phyloP scores from a whole-genome alignment of 2,113 vertebrate genomes.

The Passer domesticus region DNA sequence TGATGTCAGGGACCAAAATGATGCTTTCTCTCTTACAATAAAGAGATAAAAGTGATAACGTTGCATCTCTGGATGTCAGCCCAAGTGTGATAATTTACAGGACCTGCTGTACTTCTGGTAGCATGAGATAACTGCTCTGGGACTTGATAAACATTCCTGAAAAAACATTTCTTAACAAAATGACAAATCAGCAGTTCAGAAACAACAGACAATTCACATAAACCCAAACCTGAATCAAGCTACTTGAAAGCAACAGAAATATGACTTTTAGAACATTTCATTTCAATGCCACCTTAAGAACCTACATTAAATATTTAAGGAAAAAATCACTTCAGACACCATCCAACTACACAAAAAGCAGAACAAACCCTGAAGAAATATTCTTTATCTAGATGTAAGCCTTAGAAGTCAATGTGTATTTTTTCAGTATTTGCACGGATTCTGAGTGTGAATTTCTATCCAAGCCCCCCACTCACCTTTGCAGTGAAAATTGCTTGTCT shows the following conservation, averaged over 20 bases:
- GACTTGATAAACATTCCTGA: background rate
- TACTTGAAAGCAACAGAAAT: background rate
- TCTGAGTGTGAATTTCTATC: background rate
- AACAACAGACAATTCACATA: background rate
- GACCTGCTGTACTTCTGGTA: background rate
- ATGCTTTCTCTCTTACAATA: background rate
- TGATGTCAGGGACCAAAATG: background rate
- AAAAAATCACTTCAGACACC: background rate
- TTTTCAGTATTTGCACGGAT: background rate
- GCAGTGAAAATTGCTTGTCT: constrained; percentile 97
- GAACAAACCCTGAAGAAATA: background rate
- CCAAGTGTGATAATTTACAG: background rate
- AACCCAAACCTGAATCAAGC: background rate
- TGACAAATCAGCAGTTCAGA: background rate
- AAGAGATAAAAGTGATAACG: background rate
- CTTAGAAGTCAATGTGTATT: background rate
- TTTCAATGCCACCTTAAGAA: background rate
- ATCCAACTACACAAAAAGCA: background rate
- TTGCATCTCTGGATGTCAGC: background rate
- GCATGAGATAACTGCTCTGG: background rate
- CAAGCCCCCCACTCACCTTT: constrained; percentile 77
- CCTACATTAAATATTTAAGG: background rate
- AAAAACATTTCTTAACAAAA: background rate
- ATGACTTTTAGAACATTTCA: background rate
- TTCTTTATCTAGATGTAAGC: background rate